Conservation (phyloP, 2,888 invertebrate genomes). For the Pyrgus malvae region DNA sequence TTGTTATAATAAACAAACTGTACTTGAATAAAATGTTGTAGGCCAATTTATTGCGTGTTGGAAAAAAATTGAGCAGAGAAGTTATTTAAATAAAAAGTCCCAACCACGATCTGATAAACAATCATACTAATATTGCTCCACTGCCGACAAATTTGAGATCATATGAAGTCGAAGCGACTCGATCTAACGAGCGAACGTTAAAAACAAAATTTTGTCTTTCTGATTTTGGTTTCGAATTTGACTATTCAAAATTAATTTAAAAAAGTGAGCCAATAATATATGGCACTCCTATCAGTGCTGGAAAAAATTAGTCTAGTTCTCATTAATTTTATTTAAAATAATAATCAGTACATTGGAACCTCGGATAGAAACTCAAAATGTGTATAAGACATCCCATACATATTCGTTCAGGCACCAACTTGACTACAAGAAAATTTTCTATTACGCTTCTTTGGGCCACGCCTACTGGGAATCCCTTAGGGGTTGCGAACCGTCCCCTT, state of each 20-base stretch:
- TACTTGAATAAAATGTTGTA: too few species aligned
- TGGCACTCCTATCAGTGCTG: constrained; percentile 79
- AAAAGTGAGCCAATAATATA: constrained; percentile 76
- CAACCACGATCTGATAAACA: background rate
- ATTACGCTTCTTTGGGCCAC: constrained; percentile 59
- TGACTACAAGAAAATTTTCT: constrained; percentile 71
- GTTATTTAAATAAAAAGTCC: background rate
- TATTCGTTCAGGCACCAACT: constrained; percentile 75
- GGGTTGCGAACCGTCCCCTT: too few species aligned
- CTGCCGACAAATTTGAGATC: constrained; percentile 72
- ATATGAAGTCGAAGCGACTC: constrained; percentile 67
- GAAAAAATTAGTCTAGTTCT: constrained; percentile 68
- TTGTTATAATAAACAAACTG: constrained; percentile 31
- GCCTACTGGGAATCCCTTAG: too few species aligned
- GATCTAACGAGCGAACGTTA: constrained; percentile 52
- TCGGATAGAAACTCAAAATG: constrained; percentile 44
- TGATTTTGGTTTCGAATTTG: constrained; percentile 78
- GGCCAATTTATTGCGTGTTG: constrained; percentile 46
- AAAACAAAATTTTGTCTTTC: constrained; percentile 55
- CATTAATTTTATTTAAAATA: constrained; percentile 59
- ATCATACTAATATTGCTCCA: constrained; percentile 36
- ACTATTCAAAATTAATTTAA: constrained; percentile 69
- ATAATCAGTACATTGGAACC: constrained; percentile 80
- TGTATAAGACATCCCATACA: constrained; percentile 42
- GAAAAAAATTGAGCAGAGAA: constrained; percentile 43